phyloP scores from a whole-genome alignment of 1,140 invertebrate genomes.

The Conopomorpha cramerella region DNA sequence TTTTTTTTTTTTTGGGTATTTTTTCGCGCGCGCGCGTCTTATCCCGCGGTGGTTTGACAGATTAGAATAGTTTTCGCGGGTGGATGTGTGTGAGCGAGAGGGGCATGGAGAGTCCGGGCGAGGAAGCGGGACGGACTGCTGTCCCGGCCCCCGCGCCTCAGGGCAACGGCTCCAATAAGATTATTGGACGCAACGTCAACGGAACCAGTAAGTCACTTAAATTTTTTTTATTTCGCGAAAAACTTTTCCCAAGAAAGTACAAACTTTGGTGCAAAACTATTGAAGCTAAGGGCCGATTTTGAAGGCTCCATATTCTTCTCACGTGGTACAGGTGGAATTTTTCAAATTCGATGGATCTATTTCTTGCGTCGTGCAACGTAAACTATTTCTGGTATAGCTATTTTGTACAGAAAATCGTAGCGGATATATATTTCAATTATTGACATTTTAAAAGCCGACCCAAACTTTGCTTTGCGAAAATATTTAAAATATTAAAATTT shows the following conservation, averaged over 20 bases:
- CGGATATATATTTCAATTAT: too few relatives aligned
- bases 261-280: too few relatives aligned
- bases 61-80: conserved; percentile 30
- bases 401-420: too few relatives aligned
- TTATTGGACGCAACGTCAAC: conserved; percentile 54
- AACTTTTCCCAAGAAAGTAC: not conserved
- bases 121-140: conserved; percentile 45
- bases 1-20: not conserved
- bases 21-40: not conserved
- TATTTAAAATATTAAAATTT: too few relatives aligned
- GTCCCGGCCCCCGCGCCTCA: conserved; percentile 21
- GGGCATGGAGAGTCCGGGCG: conserved; percentile 48
- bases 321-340: too few relatives aligned
- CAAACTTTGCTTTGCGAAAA: too few relatives aligned
- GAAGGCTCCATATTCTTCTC: too few relatives aligned
- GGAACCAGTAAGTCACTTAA: conserved; percentile 49
- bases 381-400: too few relatives aligned
- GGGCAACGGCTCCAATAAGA: conserved; percentile 51
- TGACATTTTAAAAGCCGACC: too few relatives aligned
- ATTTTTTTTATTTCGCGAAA: conserved; percentile 8
- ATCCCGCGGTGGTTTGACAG: conserved; percentile 11
- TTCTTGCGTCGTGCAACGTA: too few relatives aligned
- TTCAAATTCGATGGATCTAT: too few relatives aligned
- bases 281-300: too few relatives aligned
- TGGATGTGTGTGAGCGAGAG: conserved; percentile 55